Evolutionary conservation across 2,797 vertebrate species (phyloP).

Genomic region (Ammospiza maritima): DNA sequence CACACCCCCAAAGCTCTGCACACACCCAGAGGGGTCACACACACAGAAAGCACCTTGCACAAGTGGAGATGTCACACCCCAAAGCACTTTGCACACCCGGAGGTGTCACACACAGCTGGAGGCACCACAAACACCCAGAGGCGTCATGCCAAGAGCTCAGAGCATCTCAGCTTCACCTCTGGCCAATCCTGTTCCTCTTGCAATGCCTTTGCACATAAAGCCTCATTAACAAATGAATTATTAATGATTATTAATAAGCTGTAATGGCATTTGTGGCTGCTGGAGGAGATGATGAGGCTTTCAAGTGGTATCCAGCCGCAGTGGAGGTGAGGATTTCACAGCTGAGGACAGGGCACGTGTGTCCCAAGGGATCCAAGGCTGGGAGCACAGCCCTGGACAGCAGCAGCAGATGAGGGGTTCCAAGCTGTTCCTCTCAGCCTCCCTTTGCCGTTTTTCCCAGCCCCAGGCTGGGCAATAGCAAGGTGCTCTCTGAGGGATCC

Average conservation of each 20-base stretch:
- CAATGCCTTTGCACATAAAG: not conserved
- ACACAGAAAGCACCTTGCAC: not conserved
- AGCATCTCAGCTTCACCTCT: not conserved
- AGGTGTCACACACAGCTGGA: accelerated
- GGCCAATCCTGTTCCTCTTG: not conserved
- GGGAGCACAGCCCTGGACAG: not conserved
- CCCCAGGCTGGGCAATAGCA: not conserved
- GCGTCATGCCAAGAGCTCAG: accelerated
- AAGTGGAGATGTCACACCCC: not conserved
- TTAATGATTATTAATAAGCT: conserved; percentile 53
- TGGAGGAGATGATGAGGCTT: not conserved
- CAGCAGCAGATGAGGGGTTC: not conserved
- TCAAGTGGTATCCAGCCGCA: accelerated
- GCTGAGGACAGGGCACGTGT: accelerated
- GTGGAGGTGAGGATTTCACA: accelerated
- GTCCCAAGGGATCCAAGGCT: not conserved
- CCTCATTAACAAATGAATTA: conserved; percentile 36
- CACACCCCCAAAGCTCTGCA: not conserved
- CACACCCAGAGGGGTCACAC: accelerated
- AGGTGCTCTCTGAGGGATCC: not conserved
- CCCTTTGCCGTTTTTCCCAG: not conserved
- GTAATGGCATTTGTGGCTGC: conserved; percentile 32
- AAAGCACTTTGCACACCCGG: not conserved
- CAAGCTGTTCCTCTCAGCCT: not conserved
- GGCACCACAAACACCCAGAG: accelerated